These are phyloP conservation scores for Pogona vitticeps DNA, from an alignment of 2,113 vertebrate species.

Conservation along the genomic window DNA sequence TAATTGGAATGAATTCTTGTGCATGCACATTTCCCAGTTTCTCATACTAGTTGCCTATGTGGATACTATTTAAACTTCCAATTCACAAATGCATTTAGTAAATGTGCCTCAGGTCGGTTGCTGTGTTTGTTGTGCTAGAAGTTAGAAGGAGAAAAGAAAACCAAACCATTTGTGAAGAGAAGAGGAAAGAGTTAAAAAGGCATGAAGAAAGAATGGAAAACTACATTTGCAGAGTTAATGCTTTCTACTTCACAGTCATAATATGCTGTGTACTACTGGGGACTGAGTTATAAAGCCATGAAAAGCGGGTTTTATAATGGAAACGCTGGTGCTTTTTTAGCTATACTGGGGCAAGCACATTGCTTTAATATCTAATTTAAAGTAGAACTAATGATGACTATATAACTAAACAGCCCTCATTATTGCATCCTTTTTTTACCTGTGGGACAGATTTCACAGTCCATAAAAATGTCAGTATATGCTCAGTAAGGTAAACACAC, in stretches of 20 bases:
- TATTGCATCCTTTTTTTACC: conserved; percentile 55
- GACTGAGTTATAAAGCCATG: conserved; percentile 33
- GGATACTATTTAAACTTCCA: not conserved
- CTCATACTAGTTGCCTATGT: not conserved
- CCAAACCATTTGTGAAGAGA: not conserved
- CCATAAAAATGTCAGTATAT: conserved; percentile 51
- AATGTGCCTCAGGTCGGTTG: not conserved
- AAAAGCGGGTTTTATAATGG: conserved; percentile 37
- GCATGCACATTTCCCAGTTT: accelerated
- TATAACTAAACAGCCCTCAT: conserved; percentile 38
- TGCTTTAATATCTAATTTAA: conserved; percentile 44
- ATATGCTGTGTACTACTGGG: conserved; percentile 4
- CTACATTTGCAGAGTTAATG: not conserved
- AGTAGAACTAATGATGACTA: conserved; percentile 25
- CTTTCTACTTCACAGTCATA: conserved; percentile 9
- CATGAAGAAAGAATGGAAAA: not conserved
- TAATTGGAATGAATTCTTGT: too few species aligned
- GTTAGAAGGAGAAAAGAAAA: not conserved
- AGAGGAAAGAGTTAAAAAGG: not conserved
- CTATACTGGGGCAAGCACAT: conserved; percentile 8
- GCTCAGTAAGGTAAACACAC: conserved; percentile 45
- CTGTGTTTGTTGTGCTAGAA: not conserved
- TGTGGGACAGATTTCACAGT: conserved; percentile 48
- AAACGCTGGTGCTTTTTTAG: conserved; percentile 22
- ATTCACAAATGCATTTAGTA: not conserved